Base-by-base conservation (phyloP, 2,113 vertebrate species). In the Neopipo cinnamomea region DNA sequence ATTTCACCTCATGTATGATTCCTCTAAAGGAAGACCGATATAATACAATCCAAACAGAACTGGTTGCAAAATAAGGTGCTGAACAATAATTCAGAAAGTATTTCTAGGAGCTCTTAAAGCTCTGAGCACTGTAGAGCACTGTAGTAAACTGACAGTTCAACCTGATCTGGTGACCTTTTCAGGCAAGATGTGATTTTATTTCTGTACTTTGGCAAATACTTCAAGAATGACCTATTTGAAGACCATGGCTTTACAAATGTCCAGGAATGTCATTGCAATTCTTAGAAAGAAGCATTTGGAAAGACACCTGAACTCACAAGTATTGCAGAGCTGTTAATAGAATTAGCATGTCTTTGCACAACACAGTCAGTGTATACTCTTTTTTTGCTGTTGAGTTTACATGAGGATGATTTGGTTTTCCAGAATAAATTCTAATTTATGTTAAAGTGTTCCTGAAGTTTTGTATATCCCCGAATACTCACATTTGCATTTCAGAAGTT, bases 131-230 rank as follows among this genome's bases (percentile, higher is more conserved):
- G 59, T 37, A 53, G 42, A 62, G 33, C 5, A 1, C 47, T 50
- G 30, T 10, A 55, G 16, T 0, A 3, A 52, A 3, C 25, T 41
- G 67, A 19, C 10, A 71, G 0, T 72, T 70, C 50, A 65, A n/a
- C 50, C 15, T 71, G 25, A 28, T 8, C 58, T 47, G n/a, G 8
- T 72, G 49, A 55, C 24, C 52, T 95, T 21, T 49, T 42, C 46
- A 17, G 37, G 91, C 41, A n/a, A 11, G 50, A 14, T 83, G 37
- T 41, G 27, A 56, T 83, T 88, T 88, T 70, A 66, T 77, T 91
- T 84, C n/a, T 35, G 0, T 70, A 21, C 74, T 76, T 86, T 39
- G 53, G 37, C 56, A 58, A 73, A 63, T 62, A 46, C 6, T 31
- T 24, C 23, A 52, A 31, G 52, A 80, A 42, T 70, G 49, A 62